Evolutionary conservation across 35 echinoderm and acorn worm genomes (phyloP).

Genomic region (Lytechinus pictus): DNA sequence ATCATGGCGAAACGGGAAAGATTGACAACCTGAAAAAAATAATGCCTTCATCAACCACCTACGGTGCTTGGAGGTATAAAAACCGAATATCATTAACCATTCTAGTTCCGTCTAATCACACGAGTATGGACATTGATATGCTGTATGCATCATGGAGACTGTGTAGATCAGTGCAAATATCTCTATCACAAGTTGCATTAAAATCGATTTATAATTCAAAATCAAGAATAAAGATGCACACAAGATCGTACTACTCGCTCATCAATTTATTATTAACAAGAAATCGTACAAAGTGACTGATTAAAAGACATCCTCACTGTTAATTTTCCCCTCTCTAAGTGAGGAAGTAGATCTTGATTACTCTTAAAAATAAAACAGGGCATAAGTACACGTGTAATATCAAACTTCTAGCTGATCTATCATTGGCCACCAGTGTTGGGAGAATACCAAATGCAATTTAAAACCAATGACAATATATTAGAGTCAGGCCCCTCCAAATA

Average conservation of each 20-base stretch:
- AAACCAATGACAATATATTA: neutral
- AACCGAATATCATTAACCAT: too few species aligned
- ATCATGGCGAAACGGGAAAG: too few species aligned
- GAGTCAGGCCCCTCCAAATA: neutral
- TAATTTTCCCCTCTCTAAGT: neutral
- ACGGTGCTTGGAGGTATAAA: too few species aligned
- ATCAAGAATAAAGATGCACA: neutral
- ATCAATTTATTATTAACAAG: conserved; percentile 15
- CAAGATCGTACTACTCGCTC: neutral
- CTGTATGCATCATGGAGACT: too few species aligned
- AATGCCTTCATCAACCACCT: too few species aligned
- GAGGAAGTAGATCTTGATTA: neutral
- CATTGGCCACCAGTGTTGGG: neutral
- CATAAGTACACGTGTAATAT: neutral
- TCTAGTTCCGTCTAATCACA: too few species aligned
- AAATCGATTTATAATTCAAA: neutral
- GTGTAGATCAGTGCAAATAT: too few species aligned
- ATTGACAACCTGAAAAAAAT: too few species aligned
- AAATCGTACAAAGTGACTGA: neutral
- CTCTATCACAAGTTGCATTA: too few species aligned
- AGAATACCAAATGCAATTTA: neutral
- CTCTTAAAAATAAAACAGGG: neutral
- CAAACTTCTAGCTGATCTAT: neutral
- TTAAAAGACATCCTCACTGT: neutral
- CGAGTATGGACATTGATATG: too few species aligned